Base-by-base conservation (phyloP, 2,888 invertebrate genomes). In the Drosophila melanosoma region DNA sequence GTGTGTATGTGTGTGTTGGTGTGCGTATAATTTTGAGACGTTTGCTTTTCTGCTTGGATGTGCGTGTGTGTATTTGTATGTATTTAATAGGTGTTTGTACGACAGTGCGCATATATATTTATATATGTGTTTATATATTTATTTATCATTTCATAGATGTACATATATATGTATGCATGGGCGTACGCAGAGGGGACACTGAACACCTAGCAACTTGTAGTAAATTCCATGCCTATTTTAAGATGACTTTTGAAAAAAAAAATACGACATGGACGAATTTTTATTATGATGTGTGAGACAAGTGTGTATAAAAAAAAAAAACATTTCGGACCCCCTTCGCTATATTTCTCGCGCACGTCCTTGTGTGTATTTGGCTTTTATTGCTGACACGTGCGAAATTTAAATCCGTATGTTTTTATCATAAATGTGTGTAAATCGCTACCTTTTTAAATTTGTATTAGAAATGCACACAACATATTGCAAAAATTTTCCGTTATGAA, bases 1-100 rank as follows among this genome's bases (percentile, higher is more conserved):
- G 57, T 68, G 60, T 51, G 45, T n/a, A n/a, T 58, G 60, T 76
- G 33, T 54, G 65, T 36, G 29, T 35, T 36, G 42, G 53, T 62
- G 64, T 72, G 48, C 49, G 63, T 64, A 42, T 74, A 69, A 56
- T 74, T 72, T 73, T 73, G 74, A 68, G 64, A 64, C 68, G 67
- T 63, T 73, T 48, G 57, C 6, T 53, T 54, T 62, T 45, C 12
- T 20, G 35, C 20, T 8, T 51, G 40, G 20, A 26, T 29, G 32
- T 36, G 11, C 54, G 20, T 20, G 17, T 40, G 48, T 63, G 15
- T 23, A 26, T 65, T 6, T 64, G 38, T 45, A 40, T 26, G 23
- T 23, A n/a, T 40, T n/a, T n/a, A n/a, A n/a, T 40, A 8, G n/a
- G n/a, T 17, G 8, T n/a, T 40, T 20, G 5, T n/a, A 40, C 40